phyloP scores from a whole-genome alignment of 2,797 vertebrate species.

The Sebastes dallii region DNA sequence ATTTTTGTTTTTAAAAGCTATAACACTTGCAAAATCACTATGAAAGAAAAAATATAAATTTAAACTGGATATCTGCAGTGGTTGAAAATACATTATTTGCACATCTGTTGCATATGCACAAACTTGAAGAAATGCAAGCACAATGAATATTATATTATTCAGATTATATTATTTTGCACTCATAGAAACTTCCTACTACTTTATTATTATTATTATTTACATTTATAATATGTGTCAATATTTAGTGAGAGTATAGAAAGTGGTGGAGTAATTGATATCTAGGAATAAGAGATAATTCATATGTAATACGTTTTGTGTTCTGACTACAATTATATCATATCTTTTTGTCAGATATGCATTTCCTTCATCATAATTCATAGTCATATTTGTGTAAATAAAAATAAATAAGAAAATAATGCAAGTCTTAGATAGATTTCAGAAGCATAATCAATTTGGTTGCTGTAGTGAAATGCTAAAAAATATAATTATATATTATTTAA shows the following conservation, averaged over 20 bases:
- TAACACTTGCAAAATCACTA: not conserved
- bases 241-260: not conserved
- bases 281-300: not conserved
- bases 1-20: not conserved
- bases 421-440: not conserved
- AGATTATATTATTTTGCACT: not conserved
- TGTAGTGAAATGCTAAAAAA: not conserved
- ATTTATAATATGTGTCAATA: not conserved
- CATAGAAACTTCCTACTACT: not conserved
- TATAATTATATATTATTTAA: not conserved
- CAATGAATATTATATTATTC: not conserved
- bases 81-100: not conserved
- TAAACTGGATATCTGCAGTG: not conserved
- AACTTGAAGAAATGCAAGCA: not conserved
- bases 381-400: not conserved
- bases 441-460: not conserved
- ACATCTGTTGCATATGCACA: not conserved
- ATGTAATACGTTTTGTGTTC: not conserved
- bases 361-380: not conserved
- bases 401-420: not conserved
- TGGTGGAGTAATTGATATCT: not conserved
- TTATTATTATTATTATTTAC: not conserved
- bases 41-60: not conserved
- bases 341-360: not conserved
- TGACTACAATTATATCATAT: not conserved